Evolutionary conservation across 2,888 invertebrate species (phyloP), one percentile per base, ranked within the genome.

Genomic region (Dexiosoma caninum): DNA sequence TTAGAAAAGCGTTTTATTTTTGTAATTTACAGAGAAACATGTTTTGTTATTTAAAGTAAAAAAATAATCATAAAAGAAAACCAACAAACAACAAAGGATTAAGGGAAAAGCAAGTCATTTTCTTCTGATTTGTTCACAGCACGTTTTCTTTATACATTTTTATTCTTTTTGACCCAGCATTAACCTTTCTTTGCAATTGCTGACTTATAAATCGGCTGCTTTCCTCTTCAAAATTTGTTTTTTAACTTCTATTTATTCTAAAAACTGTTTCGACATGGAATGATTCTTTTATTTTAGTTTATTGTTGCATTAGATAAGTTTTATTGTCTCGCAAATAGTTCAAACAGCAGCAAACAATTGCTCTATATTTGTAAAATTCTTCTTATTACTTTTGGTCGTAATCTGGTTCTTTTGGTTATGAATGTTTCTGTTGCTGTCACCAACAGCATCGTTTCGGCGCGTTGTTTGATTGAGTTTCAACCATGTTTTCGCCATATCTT

Each of bases 321-420:
- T 77, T 82, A 78, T 82, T 82, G 82, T 82, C 75, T 71, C 51
- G 74, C 55, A 78, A 75, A 80, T 78, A 82, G 67, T 57, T 75
- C 60, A 81, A 82, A 82, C 69, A 77, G 62, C 72, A 81, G 81
- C 76, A 78, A 64, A 78, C 64, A 82, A 42, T 76, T 75, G 66
- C 70, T 78, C 66, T 57, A 67, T 37, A 69, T 76, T 71, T 76
- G 66, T 53, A 66, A 57, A 64, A 19, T 60, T 70, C 57, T 79
- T 71, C 46, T 66, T 71, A 16, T 77, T 74, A 40, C 30, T 60
- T 9, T 42, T 62, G 44, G 51, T 37, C 21, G 27, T 62, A 49
- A 64, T 46, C 40, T 60, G 57, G 40, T 60, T 66, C 40, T 51
- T 37, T 23, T 62, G 27, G n/a, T 62, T 55, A n/a, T 21, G 9